Evolutionary conservation across 2,113 vertebrate genomes (phyloP).

Genomic region (Ia io): DNA sequence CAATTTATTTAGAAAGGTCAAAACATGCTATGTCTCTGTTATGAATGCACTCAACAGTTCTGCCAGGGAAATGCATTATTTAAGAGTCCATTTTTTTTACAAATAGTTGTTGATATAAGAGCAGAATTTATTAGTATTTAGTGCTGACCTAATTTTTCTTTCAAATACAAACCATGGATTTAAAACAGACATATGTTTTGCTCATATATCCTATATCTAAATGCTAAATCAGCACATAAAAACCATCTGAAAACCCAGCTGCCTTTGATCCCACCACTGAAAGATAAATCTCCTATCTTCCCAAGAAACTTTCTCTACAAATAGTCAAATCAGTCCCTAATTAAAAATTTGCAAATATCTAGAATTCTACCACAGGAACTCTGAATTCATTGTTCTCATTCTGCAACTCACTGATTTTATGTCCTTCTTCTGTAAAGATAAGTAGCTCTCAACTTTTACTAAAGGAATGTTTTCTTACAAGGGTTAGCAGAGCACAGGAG

Average conservation of each 20-base stretch:
- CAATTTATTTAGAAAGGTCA: neutral
- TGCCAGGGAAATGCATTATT: neutral
- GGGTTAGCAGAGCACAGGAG: neutral
- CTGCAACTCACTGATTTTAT: neutral
- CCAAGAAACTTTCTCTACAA: neutral
- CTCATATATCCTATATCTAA: neutral
- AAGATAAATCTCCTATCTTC: neutral
- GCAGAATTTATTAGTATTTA: neutral
- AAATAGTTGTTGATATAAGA: neutral
- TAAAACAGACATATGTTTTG: neutral
- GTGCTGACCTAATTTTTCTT: neutral
- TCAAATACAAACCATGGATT: neutral
- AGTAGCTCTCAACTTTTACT: neutral
- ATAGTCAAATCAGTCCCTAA: neutral
- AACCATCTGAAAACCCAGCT: neutral
- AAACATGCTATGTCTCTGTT: neutral
- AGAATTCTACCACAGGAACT: neutral
- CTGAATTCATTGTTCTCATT: neutral
- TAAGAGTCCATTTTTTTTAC: neutral
- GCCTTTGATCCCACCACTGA: neutral
- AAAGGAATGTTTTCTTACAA: neutral
- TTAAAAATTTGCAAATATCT: neutral
- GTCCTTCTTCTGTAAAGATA: neutral
- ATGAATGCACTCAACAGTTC: neutral
- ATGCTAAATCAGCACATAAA: neutral